A percentile compares a stretch with the other conserved stretches of the same genome.
Conservation (phyloP, 2,888 invertebrate genomes). For the Troides helena region DNA sequence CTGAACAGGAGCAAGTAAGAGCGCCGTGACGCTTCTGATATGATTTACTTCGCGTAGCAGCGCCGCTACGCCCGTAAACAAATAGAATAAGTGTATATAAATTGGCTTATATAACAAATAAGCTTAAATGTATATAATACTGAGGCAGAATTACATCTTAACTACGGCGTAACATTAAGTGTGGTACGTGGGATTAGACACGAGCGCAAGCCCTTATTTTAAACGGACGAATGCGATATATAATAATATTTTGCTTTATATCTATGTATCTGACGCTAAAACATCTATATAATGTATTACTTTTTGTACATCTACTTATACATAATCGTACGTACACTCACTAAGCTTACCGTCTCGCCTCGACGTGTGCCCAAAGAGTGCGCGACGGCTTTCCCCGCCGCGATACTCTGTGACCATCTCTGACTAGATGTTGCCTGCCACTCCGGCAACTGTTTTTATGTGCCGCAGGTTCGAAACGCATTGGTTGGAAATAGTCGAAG, state of each 20-base stretch:
- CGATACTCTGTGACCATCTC: constrained; percentile 10
- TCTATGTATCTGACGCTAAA: constrained; percentile 80
- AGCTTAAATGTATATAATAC: constrained; percentile 81
- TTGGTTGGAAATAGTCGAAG: constrained; percentile 45
- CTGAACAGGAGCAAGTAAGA: constrained; percentile 49
- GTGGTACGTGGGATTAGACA: constrained; percentile 79
- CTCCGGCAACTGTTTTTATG: constrained; percentile 25
- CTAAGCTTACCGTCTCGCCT: constrained; percentile 73
- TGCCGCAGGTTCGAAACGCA: constrained; percentile 22
- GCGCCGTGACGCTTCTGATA: constrained; percentile 73
- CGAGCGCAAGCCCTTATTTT: constrained; percentile 79
- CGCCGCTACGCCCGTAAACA: constrained; percentile 75
- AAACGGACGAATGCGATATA: constrained; percentile 81
- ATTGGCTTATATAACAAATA: constrained; percentile 80
- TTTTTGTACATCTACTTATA: constrained; percentile 81
- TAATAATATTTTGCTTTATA: constrained; percentile 80
- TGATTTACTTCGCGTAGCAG: constrained; percentile 72
- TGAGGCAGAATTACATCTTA: constrained; percentile 81
- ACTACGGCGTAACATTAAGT: constrained; percentile 78
- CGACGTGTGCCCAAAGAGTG: constrained; percentile 70
- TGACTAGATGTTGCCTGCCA: constrained; percentile 34
- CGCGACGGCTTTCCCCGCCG: constrained; percentile 34
- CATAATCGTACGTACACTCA: constrained; percentile 78
- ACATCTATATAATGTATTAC: constrained; percentile 81
- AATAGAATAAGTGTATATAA: constrained; percentile 78